Percentiles rank a stretch among this genome's conserved stretches.
Evolutionary conservation across 2,797 vertebrate species (phyloP).

Genomic region (Poecilia velifera): DNA sequence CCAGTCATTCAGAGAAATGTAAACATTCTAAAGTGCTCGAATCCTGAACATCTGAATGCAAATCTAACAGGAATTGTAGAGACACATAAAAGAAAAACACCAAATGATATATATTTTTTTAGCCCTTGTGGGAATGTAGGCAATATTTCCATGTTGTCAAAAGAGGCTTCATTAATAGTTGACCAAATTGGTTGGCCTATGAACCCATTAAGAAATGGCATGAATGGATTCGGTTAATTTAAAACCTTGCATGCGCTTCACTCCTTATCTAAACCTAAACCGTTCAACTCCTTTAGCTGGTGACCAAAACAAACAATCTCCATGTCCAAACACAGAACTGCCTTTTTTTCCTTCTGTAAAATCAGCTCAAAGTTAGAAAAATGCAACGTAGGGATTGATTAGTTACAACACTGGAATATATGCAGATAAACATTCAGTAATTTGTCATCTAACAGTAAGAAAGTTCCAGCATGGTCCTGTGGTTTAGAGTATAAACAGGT

Average conservation of each 20-base stretch:
- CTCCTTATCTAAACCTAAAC: neutral
- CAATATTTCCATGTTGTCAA: conserved; percentile 3
- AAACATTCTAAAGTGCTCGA: neutral
- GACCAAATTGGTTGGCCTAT: neutral
- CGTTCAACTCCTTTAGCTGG: neutral
- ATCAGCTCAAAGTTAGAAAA: neutral
- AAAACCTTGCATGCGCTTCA: conserved; percentile 3
- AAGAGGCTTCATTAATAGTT: conserved; percentile 4
- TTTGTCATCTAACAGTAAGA: neutral
- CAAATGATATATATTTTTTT: conserved; percentile 16
- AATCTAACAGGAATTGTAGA: conserved; percentile 11
- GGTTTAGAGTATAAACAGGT: neutral
- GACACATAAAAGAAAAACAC: conserved; percentile 1
- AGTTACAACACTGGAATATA: conserved; percentile 11
- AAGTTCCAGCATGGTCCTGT: neutral
- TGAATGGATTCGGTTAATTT: neutral
- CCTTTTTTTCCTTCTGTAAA: neutral
- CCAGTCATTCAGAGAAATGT: conserved; percentile 9
- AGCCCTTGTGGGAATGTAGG: conserved; percentile 53
- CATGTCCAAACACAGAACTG: neutral
- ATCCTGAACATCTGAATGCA: conserved; percentile 1
- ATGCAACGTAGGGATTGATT: neutral
- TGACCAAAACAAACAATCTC: conserved; percentile 4
- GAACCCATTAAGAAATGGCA: neutral
- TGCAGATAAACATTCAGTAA: conserved; percentile 14